Base-by-base conservation (phyloP, 2,113 vertebrate genomes). In the Collichthys lucidus region DNA sequence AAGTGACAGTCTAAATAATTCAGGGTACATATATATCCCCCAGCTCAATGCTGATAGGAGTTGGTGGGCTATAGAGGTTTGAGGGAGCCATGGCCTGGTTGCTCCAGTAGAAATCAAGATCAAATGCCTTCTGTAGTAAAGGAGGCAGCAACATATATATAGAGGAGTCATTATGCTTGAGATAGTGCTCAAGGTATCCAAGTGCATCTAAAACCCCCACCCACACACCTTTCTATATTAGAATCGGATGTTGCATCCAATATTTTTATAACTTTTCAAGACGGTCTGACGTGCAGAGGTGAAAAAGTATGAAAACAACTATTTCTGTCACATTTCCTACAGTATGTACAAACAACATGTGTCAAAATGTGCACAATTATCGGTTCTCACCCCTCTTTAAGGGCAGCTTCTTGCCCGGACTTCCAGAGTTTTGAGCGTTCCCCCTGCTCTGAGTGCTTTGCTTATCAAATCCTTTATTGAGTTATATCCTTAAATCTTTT, bases 1-100 rank as follows among this genome's bases (percentile, higher is more conserved):
- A 84, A 93, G 91, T 87, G 91, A 87, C 82, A 52, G 79, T 79
- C 82, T 95, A 85, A 95, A 96, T 95, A 91, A 96, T 95, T 95
- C 90, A 95, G 82, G 47, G 75, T 87, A 94, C 91, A 94, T 89
- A 91, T 95, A 93, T 93, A 92, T 94, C 82, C 88, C 79, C 87
- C 71, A 86, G 86, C 88, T 87, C 85, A 75, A 83, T 85, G 87
- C 86, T 86, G 88, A 92, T 80, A 88, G 77, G 68, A 86, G 84
- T 83, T 79, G 88, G 86, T 90, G 78, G 83, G 80, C 69, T 73
- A 65, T 67, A 82, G 74, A 83, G 88, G 87, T 80, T 73, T 44
- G 55, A 76, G 66, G 66, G 74, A 73, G 63, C 42, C 52, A 35
- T 19, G 69, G 52, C 79, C 83, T 77, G 17, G 47, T 66, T 76